Evolutionary conservation across 1,140 invertebrate species (phyloP).

Genomic region (Campoletis sonorensis): DNA sequence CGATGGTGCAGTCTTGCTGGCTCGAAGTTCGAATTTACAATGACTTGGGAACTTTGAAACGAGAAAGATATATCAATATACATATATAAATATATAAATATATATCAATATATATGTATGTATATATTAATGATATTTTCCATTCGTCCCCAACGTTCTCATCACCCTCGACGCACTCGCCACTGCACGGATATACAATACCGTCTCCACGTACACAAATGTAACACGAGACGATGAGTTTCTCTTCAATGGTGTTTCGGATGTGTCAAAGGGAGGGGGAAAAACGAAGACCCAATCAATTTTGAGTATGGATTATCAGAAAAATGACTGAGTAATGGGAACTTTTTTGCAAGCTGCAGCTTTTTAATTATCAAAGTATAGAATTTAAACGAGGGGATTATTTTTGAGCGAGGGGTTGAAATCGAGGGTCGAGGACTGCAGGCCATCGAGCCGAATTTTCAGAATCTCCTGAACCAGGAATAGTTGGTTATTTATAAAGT

Average conservation of each 20-base stretch:
- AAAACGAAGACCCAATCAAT: not conserved
- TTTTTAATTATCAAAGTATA: too few species aligned
- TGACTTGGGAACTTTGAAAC: not conserved
- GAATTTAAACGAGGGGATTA: too few species aligned
- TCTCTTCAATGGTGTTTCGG: not conserved
- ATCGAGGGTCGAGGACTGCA: too few species aligned
- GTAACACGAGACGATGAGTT: conserved; percentile 3
- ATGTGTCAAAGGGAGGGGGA: not conserved
- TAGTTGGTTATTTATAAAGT: too few species aligned
- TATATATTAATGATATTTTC: conserved; percentile 14
- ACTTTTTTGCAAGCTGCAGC: too few species aligned
- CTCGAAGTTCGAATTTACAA: conserved; percentile 15
- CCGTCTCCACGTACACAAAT: not conserved
- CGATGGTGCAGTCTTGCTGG: not conserved
- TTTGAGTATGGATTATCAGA: not conserved
- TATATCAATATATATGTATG: not conserved
- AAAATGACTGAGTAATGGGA: not conserved
- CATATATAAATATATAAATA: not conserved
- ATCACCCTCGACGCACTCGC: not conserved
- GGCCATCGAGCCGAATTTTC: too few species aligned
- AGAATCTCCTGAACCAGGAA: too few species aligned
- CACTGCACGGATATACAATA: not conserved
- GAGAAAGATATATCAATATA: conserved; percentile 21
- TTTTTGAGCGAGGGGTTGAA: too few species aligned
- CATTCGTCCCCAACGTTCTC: conserved; percentile 6